phyloP scores from a whole-genome alignment of 2,113 vertebrate species.

The Caloenas nicobarica region DNA sequence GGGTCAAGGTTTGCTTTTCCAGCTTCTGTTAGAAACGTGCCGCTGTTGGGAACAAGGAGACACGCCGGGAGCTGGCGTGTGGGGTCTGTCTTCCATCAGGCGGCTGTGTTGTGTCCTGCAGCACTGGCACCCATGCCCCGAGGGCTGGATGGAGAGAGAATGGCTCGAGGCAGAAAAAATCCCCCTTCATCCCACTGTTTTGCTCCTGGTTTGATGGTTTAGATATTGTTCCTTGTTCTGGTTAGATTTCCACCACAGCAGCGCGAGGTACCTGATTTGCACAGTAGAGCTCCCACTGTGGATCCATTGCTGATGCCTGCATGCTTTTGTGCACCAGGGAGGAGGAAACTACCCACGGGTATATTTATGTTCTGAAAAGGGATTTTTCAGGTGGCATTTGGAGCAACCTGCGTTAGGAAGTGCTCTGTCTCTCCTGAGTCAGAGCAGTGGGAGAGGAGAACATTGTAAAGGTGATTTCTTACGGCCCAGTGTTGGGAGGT shows the following conservation, averaged over 20 bases:
- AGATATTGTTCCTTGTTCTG: neutral
- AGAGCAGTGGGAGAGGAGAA: neutral
- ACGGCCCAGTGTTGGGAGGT: neutral
- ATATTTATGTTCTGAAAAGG: neutral
- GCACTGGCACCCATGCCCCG: fast-evolving
- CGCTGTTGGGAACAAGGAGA: neutral
- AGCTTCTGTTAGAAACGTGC: fast-evolving
- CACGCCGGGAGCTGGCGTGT: fast-evolving
- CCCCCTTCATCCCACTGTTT: neutral
- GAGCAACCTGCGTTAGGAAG: neutral
- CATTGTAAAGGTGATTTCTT: neutral
- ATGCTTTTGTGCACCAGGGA: fast-evolving
- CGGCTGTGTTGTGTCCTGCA: too few species aligned
- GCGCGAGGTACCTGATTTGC: fast-evolving
- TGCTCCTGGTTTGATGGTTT: neutral
- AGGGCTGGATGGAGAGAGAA: neutral
- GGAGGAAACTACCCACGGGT: neutral
- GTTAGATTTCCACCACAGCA: neutral
- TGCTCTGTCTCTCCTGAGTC: neutral
- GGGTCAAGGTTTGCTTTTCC: neutral
- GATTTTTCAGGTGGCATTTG: neutral
- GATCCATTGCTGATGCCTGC: neutral
- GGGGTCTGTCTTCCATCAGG: fast-evolving
- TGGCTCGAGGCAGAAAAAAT: neutral
- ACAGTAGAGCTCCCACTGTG: fast-evolving